These are phyloP conservation scores for Isoperla grammatica DNA, from an alignment of 2,888 invertebrate species.

Conservation along the genomic window DNA sequence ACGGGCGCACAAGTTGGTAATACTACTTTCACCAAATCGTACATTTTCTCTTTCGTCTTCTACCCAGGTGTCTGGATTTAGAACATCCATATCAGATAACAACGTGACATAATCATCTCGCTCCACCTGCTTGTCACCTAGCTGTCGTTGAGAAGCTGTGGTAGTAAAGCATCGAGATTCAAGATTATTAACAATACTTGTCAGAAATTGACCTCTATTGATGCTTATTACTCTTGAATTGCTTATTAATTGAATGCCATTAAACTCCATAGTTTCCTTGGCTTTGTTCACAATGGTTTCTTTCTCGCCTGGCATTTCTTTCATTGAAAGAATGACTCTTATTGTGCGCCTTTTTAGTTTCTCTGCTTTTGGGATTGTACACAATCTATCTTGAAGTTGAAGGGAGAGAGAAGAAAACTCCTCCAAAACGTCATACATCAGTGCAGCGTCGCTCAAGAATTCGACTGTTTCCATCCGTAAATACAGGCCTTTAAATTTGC, in stretches of 20 bases:
- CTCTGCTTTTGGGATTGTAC: not conserved
- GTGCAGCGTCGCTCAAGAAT: no score
- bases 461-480: not conserved
- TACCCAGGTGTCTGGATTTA: no score
- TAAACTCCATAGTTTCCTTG: no score
- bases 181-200: not conserved
- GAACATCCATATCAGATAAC: no score
- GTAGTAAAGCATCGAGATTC: no score
- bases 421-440: slow-evolving; percentile 2
- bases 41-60: no score
- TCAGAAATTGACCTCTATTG: not conserved
- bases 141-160: no score
- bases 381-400: not conserved
- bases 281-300: not conserved
- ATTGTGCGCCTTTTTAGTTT: not conserved
- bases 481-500: not conserved
- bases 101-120: no score
- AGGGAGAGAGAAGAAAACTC: not conserved
- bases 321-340: not conserved
- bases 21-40: no score
- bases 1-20: no score
- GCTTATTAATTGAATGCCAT: not conserved
- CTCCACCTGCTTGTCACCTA: no score
- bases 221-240: no score
- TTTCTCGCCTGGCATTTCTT: not conserved